Evolutionary conservation across 2,888 invertebrate genomes (phyloP).

Genomic region (Spilarctia lutea): DNA sequence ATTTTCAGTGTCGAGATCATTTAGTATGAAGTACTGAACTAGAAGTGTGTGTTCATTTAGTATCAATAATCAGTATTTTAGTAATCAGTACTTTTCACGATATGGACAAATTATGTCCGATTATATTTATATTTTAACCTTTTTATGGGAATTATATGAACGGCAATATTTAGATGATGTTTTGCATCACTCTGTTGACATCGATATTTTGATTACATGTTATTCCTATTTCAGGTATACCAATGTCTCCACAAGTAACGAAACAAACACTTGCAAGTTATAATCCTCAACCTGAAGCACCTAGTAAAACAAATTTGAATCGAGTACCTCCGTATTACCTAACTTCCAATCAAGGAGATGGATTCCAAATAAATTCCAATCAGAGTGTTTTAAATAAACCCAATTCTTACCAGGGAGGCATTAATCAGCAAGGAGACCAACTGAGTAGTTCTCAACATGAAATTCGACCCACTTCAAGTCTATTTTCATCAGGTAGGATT

Average conservation of each 20-base stretch:
- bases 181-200: background rate
- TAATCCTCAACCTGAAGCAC: background rate
- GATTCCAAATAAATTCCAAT: background rate
- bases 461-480: background rate
- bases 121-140: too few relatives aligned
- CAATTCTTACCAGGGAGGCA: background rate
- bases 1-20: too few relatives aligned
- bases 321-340: background rate
- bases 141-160: background rate
- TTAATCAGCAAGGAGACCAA: background rate
- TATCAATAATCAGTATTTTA: too few relatives aligned
- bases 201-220: background rate
- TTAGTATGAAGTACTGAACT: too few relatives aligned
- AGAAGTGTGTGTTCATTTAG: too few relatives aligned
- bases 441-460: background rate
- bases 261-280: background rate
- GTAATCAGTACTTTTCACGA: background rate
- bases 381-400: background rate
- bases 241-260: background rate
- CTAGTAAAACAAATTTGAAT: background rate
- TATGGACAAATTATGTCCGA: background rate
- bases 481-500: background rate
- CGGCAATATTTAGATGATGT: background rate
- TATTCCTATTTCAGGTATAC: constrained; percentile 8
- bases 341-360: background rate